Conservation (phyloP, 2,888 invertebrate species). For the Leptogaster cylindrica region DNA sequence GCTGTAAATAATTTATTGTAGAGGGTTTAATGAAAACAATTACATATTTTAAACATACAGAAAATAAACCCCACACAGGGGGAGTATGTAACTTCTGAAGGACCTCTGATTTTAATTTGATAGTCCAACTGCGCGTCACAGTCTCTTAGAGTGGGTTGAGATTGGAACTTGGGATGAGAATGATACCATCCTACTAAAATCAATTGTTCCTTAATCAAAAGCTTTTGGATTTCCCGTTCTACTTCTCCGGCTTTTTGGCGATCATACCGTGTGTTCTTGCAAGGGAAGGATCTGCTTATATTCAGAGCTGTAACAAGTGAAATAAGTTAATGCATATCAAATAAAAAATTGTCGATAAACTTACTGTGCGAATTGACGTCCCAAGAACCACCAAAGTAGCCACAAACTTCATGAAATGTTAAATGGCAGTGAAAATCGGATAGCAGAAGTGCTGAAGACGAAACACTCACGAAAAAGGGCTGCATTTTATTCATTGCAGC, state of each 20-base stretch:
- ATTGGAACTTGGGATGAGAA: constrained; percentile 87
- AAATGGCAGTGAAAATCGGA: constrained; percentile 94
- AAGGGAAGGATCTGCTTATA: constrained; percentile 88
- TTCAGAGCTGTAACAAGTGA: constrained; percentile 72
- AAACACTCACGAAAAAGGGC: constrained; percentile 87
- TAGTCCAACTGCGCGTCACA: constrained; percentile 93
- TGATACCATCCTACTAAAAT: constrained; percentile 95
- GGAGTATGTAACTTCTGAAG: constrained; percentile 87
- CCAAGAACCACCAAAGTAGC: constrained; percentile 96
- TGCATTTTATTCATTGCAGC: constrained; percentile 87
- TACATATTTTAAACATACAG: constrained; percentile 69
- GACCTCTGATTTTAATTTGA: constrained; percentile 92
- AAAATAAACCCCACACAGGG: constrained; percentile 92
- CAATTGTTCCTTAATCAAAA: constrained; percentile 81
- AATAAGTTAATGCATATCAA: not conserved
- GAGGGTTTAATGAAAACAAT: not conserved
- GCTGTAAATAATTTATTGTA: constrained; percentile 65
- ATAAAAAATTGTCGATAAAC: constrained; percentile 52
- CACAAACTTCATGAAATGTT: constrained; percentile 92
- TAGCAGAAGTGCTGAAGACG: constrained; percentile 84
- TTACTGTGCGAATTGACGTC: constrained; percentile 92
- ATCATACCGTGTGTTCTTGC: constrained; percentile 81
- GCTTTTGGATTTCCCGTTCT: constrained; percentile 81
- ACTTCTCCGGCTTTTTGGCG: constrained; percentile 76
- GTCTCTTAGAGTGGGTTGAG: constrained; percentile 86